Percentiles rank a stretch among this genome's conserved stretches.
Conservation (phyloP, 2,113 vertebrate genomes). For the Oxyura jamaicensis region DNA sequence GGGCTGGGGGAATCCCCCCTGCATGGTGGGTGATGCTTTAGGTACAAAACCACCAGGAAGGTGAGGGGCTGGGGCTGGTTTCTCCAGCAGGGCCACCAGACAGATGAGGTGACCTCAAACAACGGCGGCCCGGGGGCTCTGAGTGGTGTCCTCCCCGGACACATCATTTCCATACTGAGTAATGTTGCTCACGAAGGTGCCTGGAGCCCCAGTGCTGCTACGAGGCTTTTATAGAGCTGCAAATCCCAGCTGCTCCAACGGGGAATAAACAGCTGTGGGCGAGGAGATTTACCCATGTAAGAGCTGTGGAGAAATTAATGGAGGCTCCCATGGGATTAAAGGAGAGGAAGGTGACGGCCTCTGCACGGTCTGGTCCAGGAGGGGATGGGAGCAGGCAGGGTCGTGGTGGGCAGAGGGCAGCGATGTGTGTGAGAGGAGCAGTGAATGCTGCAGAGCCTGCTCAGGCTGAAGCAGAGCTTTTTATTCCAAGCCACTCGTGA, state of each 20-base stretch:
- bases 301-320: background rate
- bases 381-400: background rate
- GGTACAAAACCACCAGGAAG: accelerated
- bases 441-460: background rate
- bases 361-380: background rate
- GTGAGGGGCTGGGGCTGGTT: background rate
- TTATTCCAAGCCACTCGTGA: background rate
- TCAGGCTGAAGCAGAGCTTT: background rate
- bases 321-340: background rate
- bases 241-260: conserved; percentile 18
- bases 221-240: background rate
- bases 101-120: background rate
- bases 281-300: background rate
- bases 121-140: background rate
- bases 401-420: background rate
- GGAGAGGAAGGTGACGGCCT: background rate
- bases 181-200: background rate
- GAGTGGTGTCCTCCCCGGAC: background rate
- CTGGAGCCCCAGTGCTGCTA: background rate
- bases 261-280: background rate
- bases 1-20: background rate
- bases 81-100: background rate
- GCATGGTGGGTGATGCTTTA: background rate
- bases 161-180: background rate
- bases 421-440: background rate